Evolutionary conservation across 2,797 vertebrate species (phyloP).

Genomic region (Epinephelus awoara): DNA sequence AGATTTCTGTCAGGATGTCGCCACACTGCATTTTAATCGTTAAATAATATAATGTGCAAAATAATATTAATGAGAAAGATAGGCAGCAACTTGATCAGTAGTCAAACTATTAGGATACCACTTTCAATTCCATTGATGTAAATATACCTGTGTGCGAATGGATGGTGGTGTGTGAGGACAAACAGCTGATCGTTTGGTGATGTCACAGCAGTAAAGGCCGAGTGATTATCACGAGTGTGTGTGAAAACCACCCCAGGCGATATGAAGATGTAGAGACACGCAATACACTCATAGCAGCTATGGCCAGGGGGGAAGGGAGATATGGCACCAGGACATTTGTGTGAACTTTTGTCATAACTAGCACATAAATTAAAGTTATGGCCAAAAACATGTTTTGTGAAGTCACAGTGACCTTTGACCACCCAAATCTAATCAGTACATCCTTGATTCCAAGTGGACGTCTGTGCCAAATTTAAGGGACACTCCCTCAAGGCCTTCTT

Average conservation of each 20-base stretch:
- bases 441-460: too few relatives aligned
- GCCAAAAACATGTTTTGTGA: too few relatives aligned
- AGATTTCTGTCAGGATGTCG: not conserved
- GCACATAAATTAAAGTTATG: too few relatives aligned
- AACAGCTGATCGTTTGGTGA: not conserved
- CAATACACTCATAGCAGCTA: not conserved
- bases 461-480: too few relatives aligned
- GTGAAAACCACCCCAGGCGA: slow-evolving; percentile 11
- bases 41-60: too few relatives aligned
- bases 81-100: too few relatives aligned
- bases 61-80: too few relatives aligned
- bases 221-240: slow-evolving; percentile 1
- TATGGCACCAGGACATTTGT: not conserved
- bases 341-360: too few relatives aligned
- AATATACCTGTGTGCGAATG: not conserved
- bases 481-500: too few relatives aligned
- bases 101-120: not conserved
- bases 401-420: too few relatives aligned
- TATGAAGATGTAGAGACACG: not conserved
- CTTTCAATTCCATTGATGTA: not conserved
- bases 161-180: not conserved
- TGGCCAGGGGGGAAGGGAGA: not conserved
- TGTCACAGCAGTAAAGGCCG: not conserved
- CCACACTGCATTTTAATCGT: not conserved
- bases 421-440: too few relatives aligned